Conservation (phyloP, 2,888 invertebrate species). For the Standfussiana lucernea region DNA sequence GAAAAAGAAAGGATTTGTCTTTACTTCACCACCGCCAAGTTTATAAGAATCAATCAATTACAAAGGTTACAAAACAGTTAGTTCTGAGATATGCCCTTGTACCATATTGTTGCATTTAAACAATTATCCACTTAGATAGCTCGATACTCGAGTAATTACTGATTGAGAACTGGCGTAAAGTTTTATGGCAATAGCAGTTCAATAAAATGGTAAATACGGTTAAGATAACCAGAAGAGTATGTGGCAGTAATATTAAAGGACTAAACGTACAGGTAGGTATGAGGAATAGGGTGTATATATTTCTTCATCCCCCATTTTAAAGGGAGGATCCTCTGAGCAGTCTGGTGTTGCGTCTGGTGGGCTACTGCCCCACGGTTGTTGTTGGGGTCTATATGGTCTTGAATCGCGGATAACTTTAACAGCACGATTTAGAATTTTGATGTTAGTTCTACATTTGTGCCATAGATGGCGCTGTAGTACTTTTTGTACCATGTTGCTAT, state of each 20-base stretch:
- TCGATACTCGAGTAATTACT: slow-evolving; percentile 7
- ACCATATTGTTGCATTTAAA: slow-evolving; percentile 28
- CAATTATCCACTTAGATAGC: slow-evolving; percentile 41
- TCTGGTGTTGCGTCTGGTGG: background rate
- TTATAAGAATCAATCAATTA: slow-evolving; percentile 20
- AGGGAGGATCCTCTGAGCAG: background rate
- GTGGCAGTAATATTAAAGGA: background rate
- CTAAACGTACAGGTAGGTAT: background rate
- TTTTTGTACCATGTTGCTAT: background rate
- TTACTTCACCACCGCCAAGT: slow-evolving; percentile 14
- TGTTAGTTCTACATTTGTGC: background rate
- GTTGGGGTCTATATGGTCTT: background rate
- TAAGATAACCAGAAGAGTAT: background rate
- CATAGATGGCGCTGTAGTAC: background rate
- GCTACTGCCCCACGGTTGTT: background rate
- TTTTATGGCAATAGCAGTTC: background rate
- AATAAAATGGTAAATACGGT: background rate
- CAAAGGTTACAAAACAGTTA: slow-evolving; percentile 34
- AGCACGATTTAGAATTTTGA: background rate
- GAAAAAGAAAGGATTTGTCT: background rate
- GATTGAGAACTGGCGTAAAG: background rate
- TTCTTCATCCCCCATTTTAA: background rate
- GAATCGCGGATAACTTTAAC: background rate
- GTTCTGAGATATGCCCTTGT: slow-evolving; percentile 26
- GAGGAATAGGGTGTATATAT: background rate